Percentiles rank a stretch among this genome's conserved stretches.
These are phyloP conservation scores for Zhengitettix transpicula DNA, from an alignment of 2,888 invertebrate genomes.

Conservation along the genomic window DNA sequence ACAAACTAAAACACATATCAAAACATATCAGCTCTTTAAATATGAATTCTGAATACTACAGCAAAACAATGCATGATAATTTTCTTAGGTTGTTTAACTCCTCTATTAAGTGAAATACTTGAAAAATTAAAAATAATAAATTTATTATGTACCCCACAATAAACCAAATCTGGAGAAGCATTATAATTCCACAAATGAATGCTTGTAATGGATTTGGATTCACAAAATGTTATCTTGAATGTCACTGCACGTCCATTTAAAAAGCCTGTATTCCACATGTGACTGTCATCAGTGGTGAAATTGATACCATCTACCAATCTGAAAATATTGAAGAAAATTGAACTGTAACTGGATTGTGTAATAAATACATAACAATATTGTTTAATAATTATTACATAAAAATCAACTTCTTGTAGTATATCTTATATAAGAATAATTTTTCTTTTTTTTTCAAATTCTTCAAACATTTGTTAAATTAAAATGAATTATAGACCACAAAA, in stretches of 20 bases:
- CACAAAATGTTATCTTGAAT: conserved; percentile 19
- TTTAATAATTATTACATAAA: too few species aligned
- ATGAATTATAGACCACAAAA: too few species aligned
- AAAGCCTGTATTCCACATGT: conserved; percentile 45
- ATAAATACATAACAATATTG: too few species aligned
- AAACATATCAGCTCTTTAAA: too few species aligned
- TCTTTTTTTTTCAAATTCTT: too few species aligned
- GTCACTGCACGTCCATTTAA: conserved; percentile 23
- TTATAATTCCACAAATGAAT: conserved; percentile 72
- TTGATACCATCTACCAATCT: conserved; percentile 51
- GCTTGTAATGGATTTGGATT: conserved; percentile 18
- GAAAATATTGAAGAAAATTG: conserved; percentile 11
- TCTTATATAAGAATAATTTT: too few species aligned
- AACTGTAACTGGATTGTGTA: background rate
- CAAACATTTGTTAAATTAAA: too few species aligned
- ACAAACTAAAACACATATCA: too few species aligned
- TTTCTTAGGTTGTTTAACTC: background rate
- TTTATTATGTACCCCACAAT: conserved; percentile 36
- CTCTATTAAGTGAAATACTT: background rate
- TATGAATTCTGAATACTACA: too few species aligned
- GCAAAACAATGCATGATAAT: too few species aligned
- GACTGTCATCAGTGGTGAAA: conserved; percentile 44
- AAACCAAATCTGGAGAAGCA: conserved; percentile 46
- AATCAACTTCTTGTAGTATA: too few species aligned
- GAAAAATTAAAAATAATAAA: background rate